Evolutionary conservation across 2,888 invertebrate species (phyloP).

Genomic region (Dicycla oo): DNA sequence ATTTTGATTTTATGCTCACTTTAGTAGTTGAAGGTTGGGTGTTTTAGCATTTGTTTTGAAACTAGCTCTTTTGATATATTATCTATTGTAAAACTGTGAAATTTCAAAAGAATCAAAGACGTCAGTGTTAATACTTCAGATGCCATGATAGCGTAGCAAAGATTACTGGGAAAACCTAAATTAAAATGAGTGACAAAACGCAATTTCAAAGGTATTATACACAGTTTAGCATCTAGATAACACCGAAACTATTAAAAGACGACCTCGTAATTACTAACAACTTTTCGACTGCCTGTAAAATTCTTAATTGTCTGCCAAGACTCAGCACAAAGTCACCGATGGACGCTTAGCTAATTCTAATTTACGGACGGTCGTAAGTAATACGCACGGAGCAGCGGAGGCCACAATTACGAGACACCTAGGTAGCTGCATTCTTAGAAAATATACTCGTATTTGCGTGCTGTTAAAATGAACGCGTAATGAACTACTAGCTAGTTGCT

Average conservation of each 20-base stretch:
- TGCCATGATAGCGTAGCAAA: background rate
- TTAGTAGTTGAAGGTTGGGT: constrained; percentile 44
- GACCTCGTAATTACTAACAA: constrained; percentile 4
- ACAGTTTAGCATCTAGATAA: constrained; percentile 13
- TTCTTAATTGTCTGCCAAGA: background rate
- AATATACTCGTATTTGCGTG: constrained; percentile 62
- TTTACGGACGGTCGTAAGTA: constrained; percentile 42
- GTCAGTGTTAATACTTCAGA: background rate
- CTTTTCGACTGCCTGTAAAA: background rate
- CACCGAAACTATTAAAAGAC: background rate
- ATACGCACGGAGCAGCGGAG: constrained; percentile 40
- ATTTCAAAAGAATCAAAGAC: background rate
- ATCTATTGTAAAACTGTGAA: constrained; percentile 7
- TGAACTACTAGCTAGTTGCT: constrained; percentile 40
- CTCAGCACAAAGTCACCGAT: constrained; percentile 19
- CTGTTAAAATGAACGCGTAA: constrained; percentile 53
- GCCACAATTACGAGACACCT: constrained; percentile 53
- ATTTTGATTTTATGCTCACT: constrained; percentile 38
- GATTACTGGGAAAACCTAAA: background rate
- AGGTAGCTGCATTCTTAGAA: constrained; percentile 64
- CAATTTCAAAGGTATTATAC: constrained; percentile 1
- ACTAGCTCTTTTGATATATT: constrained; percentile 7
- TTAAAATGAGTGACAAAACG: constrained; percentile 3
- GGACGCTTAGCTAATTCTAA: constrained; percentile 34
- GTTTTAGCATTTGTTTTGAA: constrained; percentile 47